These are phyloP conservation scores for Lagocephalus sceleratus DNA, from an alignment of 2,797 vertebrate species.

Conservation along the genomic window DNA sequence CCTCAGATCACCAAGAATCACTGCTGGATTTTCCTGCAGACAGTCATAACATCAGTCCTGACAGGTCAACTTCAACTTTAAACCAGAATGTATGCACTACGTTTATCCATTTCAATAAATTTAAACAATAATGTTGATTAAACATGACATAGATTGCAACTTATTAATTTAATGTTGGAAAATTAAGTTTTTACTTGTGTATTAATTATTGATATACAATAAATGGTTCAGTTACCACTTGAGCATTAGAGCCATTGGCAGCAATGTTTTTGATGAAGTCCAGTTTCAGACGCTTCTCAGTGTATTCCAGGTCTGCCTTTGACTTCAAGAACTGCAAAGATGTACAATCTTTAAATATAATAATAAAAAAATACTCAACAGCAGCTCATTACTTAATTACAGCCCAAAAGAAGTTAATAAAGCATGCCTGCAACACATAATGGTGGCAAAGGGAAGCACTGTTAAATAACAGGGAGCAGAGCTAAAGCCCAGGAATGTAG, in stretches of 20 bases:
- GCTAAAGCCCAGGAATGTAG: no score
- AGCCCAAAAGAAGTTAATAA: no score
- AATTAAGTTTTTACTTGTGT: neutral
- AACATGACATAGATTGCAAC: no score
- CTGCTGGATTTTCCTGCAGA: conserved; percentile 80
- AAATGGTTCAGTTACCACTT: conserved; percentile 69
- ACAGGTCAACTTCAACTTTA: neutral
- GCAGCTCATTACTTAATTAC: no score
- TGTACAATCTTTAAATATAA: conserved; percentile 23
- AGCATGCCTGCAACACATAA: no score
- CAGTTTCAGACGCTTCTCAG: conserved; percentile 86
- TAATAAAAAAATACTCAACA: no score
- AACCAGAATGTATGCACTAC: neutral
- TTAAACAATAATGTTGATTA: no score
- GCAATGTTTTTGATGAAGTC: conserved; percentile 79
- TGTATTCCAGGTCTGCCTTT: conserved; percentile 90
- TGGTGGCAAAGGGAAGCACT: no score
- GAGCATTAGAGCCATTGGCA: conserved; percentile 60
- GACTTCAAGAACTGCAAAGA: conserved; percentile 91
- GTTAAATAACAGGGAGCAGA: no score
- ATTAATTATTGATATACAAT: no score
- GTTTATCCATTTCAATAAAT: neutral
- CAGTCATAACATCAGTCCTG: neutral
- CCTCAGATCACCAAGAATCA: conserved; percentile 81
- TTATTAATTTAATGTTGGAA: no score